Base-by-base conservation (phyloP, 2,888 invertebrate genomes). In the Dermolepida albohirtum region DNA sequence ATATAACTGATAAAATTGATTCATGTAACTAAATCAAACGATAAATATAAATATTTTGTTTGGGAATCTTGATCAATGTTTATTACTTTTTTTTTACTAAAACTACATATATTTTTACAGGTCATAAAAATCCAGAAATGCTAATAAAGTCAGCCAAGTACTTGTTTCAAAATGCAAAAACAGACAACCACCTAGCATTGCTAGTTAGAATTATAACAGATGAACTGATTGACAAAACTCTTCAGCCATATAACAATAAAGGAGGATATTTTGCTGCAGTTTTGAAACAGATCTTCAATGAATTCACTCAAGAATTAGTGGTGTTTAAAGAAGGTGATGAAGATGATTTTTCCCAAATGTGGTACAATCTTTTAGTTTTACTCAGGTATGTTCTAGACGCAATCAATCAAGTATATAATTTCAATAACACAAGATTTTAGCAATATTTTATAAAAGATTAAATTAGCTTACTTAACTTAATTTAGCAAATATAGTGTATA, bases 161-260 rank as follows among this genome's bases (percentile, higher is more conserved):
- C 75, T 79, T 90, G 10, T 83, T 91, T 1, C 86, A 88, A 77
- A 87, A 89, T 74, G 87, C 89, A 0, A 84, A 86, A 55, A 85
- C 84, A 16, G 85, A 87, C 55, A 85, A 86, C 6, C 89, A 89
- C 6, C 79, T 91, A 34, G 89, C 88, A 0, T 83, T 90, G 0
- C 76, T 91, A 12, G 86, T 90, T 0, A 85, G 88, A 10, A 86
- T 91, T 14, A 84, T 90, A 59, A 86, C 87, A 0, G 88, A 88
- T n/a, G 89, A 90, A 2, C 81, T 83, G 52, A 76, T 82, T 22
- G 79, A 82, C 70, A 82, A 81, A 71, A 80, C 79, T 5, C 29
- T 70, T n/a, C 75, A 78, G 40, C 78, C 81, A 0, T 83, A 82
- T 78, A 70, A 75, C 69, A 80, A 78, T 73, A 67, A 85, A 83